Evolutionary conservation across 2,888 invertebrate genomes (phyloP), one percentile per base, ranked within the genome.

Genomic region (Romanomermis culicivorax): DNA sequence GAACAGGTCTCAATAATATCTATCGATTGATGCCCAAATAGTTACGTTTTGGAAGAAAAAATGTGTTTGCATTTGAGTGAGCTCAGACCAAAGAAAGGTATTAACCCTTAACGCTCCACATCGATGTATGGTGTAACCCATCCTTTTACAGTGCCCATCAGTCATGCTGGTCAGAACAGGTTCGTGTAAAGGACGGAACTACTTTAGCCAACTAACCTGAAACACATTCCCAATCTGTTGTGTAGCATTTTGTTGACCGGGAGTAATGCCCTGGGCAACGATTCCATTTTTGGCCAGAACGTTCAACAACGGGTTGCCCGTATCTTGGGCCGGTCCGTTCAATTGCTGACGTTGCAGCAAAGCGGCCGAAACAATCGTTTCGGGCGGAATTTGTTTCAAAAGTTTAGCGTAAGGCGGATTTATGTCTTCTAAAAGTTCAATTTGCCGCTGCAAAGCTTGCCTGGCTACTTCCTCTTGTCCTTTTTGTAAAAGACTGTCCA

Each of bases 271-370:
- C 36, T 7, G 36, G 36, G 36, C 36, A 4, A 45, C 45, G 11
- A 45, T 45, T n/a, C 45, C 45, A 23, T 45, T 45, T 23, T 45
- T 45, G 45, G 45, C 45, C 45, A 45, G 23, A 7, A 45, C 45
- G 23, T 45, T 45, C 17, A 45, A 23, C 11, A 45, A 45, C 11
- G 45, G 45, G 23, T 45, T 23, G 11, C 45, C 45, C 4, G 45
- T 45, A 45, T 45, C 45, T 11, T 11, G 17, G 4, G 45, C 23
- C 36, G 36, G 36, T 7, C 36, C 36, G 36, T 17, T 36, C 17
- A 7, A n/a, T 23, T n/a, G 45, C 23, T 45, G 45, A 23, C 45
- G 45, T 23, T 45, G 45, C 11, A 23, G 17, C 45, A 45, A 45
- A 45, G 45, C 45, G 4, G 45, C 23, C 45, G 11, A n/a, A 23